Evolutionary conservation across 2,888 invertebrate species (phyloP).

Genomic region (Taenaris catops): DNA sequence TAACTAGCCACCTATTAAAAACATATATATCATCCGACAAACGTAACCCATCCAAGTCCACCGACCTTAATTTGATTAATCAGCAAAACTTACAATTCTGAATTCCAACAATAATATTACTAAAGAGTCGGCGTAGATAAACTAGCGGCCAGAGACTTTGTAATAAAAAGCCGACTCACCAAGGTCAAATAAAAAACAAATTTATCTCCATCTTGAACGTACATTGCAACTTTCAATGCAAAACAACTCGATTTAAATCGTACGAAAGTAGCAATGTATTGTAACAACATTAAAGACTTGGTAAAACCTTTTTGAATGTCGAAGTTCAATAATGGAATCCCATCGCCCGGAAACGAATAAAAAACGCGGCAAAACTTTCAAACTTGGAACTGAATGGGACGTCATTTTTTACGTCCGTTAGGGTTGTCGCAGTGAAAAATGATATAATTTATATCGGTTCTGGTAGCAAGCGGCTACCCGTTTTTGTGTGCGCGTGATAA

Average conservation of each 20-base stretch:
- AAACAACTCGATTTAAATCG: neutral
- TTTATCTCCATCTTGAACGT: slow-evolving; percentile 2
- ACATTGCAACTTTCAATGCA: slow-evolving; percentile 17
- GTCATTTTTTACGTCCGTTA: slow-evolving; percentile 77
- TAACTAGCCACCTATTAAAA: slow-evolving; percentile 1
- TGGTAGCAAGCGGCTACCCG: slow-evolving; percentile 74
- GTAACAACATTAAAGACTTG: slow-evolving; percentile 9
- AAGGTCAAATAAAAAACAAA: slow-evolving; percentile 21
- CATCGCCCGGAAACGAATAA: slow-evolving; percentile 74
- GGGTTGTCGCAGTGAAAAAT: slow-evolving; percentile 77
- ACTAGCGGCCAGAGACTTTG: slow-evolving; percentile 20
- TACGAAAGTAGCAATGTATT: slow-evolving; percentile 17
- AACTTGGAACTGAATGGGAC: slow-evolving; percentile 71
- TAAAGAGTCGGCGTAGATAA: slow-evolving; percentile 9
- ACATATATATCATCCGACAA: slow-evolving; percentile 2
- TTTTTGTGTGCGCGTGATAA: slow-evolving; percentile 72
- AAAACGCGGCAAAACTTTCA: slow-evolving; percentile 77
- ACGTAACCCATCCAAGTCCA: slow-evolving; percentile 20
- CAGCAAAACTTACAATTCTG: slow-evolving; percentile 43
- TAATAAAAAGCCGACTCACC: slow-evolving; percentile 40
- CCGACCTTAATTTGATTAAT: slow-evolving; percentile 35
- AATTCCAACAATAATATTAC: slow-evolving; percentile 41
- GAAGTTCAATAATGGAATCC: slow-evolving; percentile 58
- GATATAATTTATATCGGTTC: slow-evolving; percentile 77
- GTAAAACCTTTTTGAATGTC: slow-evolving; percentile 26